phyloP scores from a whole-genome alignment of 2,888 invertebrate genomes.

The Drosophila aldrichi region DNA sequence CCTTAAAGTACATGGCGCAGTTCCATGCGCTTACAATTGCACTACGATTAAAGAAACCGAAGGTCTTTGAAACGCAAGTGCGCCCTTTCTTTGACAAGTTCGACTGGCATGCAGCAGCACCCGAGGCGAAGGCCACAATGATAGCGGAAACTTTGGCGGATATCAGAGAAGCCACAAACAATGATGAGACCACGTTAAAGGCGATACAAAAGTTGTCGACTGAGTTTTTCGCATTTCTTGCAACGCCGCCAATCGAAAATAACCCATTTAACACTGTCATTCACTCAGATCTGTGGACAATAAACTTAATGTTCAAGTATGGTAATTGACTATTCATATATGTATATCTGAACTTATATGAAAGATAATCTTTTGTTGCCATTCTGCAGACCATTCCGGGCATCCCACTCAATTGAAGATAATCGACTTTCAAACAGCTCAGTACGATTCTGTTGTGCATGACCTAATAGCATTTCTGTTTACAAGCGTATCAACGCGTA shows the following conservation, averaged over 20 bases:
- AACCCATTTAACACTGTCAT: slow-evolving; percentile 59
- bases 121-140: slow-evolving; percentile 60
- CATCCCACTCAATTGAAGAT: slow-evolving; percentile 55
- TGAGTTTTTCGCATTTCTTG: slow-evolving; percentile 53
- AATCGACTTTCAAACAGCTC: slow-evolving; percentile 65
- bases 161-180: slow-evolving; percentile 48
- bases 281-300: slow-evolving; percentile 64
- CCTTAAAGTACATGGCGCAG: slow-evolving; percentile 52
- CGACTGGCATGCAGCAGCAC: slow-evolving; percentile 68
- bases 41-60: slow-evolving; percentile 44
- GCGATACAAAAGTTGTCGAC: slow-evolving; percentile 34
- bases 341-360: not conserved
- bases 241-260: slow-evolving; percentile 38
- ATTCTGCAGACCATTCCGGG: slow-evolving; percentile 30
- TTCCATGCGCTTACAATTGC: slow-evolving; percentile 63
- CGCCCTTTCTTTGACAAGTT: slow-evolving; percentile 59
- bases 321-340: slow-evolving; percentile 32
- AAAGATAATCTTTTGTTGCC: not conserved
- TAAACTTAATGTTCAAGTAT: slow-evolving; percentile 70
- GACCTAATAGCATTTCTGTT: slow-evolving; percentile 67
- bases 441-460: slow-evolving; percentile 66
- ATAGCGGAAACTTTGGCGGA: slow-evolving; percentile 58
- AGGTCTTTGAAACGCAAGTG: slow-evolving; percentile 37
- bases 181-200: slow-evolving; percentile 30
- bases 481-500: slow-evolving; percentile 59